Percentiles rank a stretch among this genome's conserved stretches.
Evolutionary conservation across 2,113 vertebrate genomes (phyloP).

Genomic region (Barnardius zonarius): DNA sequence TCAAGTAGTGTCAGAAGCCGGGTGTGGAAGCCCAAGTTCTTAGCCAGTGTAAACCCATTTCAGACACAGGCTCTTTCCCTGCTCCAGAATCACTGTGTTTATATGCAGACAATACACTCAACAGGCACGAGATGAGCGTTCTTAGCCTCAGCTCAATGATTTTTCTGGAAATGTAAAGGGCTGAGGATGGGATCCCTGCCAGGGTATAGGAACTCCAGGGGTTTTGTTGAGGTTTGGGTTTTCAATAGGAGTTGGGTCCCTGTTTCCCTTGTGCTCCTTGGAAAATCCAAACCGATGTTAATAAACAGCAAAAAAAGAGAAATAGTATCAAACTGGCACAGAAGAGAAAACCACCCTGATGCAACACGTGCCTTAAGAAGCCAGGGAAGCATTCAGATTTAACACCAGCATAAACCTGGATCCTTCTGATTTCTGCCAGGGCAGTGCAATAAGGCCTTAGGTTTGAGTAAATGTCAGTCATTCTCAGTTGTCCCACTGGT

Average conservation of each 20-base stretch:
- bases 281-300: neutral
- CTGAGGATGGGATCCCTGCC: conserved; percentile 60
- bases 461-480: conserved; percentile 64
- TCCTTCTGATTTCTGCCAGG: conserved; percentile 47
- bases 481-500: conserved; percentile 46
- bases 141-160: conserved; percentile 73
- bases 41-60: conserved; percentile 48
- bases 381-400: conserved; percentile 16
- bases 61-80: neutral
- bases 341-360: conserved; percentile 1
- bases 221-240: neutral
- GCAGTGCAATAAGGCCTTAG: conserved; percentile 51
- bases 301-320: conserved; percentile 35
- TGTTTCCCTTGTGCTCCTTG: neutral
- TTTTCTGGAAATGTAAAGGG: conserved; percentile 68
- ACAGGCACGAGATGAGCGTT: conserved; percentile 71
- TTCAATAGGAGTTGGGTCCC: neutral
- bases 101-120: conserved; percentile 64
- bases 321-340: neutral
- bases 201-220: conserved; percentile 51
- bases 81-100: conserved; percentile 63
- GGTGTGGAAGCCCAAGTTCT: conserved; percentile 52
- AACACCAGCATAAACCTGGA: conserved; percentile 52
- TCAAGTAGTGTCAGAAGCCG: conserved; percentile 67
- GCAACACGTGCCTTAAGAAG: conserved; percentile 10